Conservation (phyloP, 64 coral and sea anemone species). For the Catalaphyllia jardinei region DNA sequence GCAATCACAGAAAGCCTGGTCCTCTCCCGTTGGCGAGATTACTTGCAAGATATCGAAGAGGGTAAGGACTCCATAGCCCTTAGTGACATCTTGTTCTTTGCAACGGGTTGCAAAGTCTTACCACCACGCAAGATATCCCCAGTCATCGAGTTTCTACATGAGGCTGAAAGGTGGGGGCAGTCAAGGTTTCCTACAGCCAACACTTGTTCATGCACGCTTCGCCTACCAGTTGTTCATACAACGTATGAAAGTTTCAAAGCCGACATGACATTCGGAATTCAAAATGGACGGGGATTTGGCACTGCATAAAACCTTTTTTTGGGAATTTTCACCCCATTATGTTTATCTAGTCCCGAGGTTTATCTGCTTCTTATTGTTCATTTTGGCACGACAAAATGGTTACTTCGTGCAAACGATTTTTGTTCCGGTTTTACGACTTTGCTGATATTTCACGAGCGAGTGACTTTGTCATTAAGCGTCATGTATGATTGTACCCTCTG, state of each 20-base stretch:
- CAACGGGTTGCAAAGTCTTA: not conserved
- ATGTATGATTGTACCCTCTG: too few species aligned
- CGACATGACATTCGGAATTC: slow-evolving; percentile 66
- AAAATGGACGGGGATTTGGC: slow-evolving; percentile 48
- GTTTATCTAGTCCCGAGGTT: too few species aligned
- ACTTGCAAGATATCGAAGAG: slow-evolving; percentile 61
- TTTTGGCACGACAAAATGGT: too few species aligned
- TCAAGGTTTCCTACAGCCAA: slow-evolving; percentile 53
- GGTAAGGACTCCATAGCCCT: slow-evolving; percentile 6
- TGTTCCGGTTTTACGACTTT: too few species aligned
- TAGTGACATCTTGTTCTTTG: slow-evolving; percentile 55
- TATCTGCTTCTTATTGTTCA: too few species aligned
- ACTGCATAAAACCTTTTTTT: slow-evolving; percentile 4
- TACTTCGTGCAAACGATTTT: too few species aligned
- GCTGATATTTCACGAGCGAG: too few species aligned
- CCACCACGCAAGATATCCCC: slow-evolving; percentile 33
- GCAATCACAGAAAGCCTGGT: slow-evolving; percentile 59
- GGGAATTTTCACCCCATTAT: too few species aligned
- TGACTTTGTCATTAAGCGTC: too few species aligned
- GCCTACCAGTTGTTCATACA: slow-evolving; percentile 45
- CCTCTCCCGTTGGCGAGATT: slow-evolving; percentile 58
- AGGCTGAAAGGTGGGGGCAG: slow-evolving; percentile 2
- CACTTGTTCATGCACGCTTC: slow-evolving; percentile 9
- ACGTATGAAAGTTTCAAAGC: slow-evolving; percentile 50
- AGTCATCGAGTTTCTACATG: slow-evolving; percentile 53